Conservation (phyloP, 2,797 vertebrate genomes). For the Micromesistius poutassou region DNA sequence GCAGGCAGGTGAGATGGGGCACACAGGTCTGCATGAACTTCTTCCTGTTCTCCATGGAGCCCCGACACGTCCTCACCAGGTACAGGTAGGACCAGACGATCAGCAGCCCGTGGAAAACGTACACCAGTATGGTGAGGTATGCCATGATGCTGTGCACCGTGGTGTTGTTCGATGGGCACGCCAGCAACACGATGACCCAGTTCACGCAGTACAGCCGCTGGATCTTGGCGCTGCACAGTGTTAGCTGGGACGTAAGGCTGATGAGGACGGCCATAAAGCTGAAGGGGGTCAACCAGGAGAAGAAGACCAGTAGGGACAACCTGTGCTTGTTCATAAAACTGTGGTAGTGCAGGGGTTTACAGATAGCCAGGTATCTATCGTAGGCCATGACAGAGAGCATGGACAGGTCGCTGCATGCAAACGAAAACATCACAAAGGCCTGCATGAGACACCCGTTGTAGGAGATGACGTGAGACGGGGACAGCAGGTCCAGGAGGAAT, state of each 20-base stretch:
- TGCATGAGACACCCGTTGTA: conserved; percentile 47
- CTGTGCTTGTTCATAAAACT: neutral
- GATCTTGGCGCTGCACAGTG: neutral
- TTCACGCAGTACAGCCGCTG: neutral
- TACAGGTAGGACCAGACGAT: conserved; percentile 5
- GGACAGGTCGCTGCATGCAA: conserved; percentile 33
- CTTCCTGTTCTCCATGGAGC: neutral
- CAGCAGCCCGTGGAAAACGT: neutral
- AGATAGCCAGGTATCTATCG: conserved; percentile 40
- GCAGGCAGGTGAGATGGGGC: neutral
- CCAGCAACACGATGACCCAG: neutral
- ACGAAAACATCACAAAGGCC: conserved; percentile 38
- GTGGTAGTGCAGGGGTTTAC: neutral
- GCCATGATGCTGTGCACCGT: neutral
- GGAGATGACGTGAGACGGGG: conserved; percentile 43
- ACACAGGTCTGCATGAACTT: conserved; percentile 9
- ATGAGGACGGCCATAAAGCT: neutral
- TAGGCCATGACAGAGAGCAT: conserved; percentile 54
- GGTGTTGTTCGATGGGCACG: neutral
- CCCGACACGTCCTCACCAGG: neutral
- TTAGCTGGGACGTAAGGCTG: neutral
- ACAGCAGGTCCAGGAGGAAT: conserved; percentile 48
- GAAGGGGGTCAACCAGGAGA: conserved; percentile 4
- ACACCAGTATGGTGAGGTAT: neutral
- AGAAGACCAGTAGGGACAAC: neutral